Percentiles rank a stretch among this genome's conserved stretches.
phyloP scores from a whole-genome alignment of 1,140 invertebrate species.

The Hycleus phaleratus region DNA sequence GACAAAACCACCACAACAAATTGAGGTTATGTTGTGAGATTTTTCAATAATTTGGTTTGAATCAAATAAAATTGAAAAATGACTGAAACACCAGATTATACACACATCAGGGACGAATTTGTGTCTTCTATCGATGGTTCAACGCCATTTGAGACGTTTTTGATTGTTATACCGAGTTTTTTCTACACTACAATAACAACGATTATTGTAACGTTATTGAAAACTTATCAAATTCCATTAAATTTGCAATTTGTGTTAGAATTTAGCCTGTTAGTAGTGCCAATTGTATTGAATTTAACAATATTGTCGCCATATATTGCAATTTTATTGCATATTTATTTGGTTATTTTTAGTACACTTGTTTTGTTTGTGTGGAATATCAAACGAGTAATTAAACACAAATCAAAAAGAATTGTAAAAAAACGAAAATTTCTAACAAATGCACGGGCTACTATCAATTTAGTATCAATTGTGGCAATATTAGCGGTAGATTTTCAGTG shows the following conservation, averaged over 20 bases:
- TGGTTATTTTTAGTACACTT: not conserved
- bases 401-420: not conserved
- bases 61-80: too few relatives aligned
- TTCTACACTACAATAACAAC: slow-evolving; percentile 29
- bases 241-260: slow-evolving; percentile 19
- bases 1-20: not conserved
- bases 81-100: not conserved
- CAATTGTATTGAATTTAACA: slow-evolving; percentile 26
- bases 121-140: slow-evolving; percentile 45
- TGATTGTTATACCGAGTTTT: slow-evolving; percentile 43
- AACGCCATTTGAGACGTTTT: slow-evolving; percentile 41
- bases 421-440: slow-evolving; percentile 50
- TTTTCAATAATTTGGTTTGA: not conserved
- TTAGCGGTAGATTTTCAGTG: slow-evolving; percentile 86
- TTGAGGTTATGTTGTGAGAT: not conserved
- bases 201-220: slow-evolving; percentile 15
- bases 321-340: not conserved
- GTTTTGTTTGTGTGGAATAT: not conserved
- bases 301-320: slow-evolving; percentile 20
- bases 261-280: slow-evolving; percentile 23
- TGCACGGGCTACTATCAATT: slow-evolving; percentile 60
- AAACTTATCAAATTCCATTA: not conserved
- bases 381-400: not conserved
- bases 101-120: slow-evolving; percentile 12
- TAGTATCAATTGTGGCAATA: slow-evolving; percentile 75